These are phyloP conservation scores for Agraylea sexmaculata DNA, from an alignment of 1,140 invertebrate species.

Conservation along the genomic window DNA sequence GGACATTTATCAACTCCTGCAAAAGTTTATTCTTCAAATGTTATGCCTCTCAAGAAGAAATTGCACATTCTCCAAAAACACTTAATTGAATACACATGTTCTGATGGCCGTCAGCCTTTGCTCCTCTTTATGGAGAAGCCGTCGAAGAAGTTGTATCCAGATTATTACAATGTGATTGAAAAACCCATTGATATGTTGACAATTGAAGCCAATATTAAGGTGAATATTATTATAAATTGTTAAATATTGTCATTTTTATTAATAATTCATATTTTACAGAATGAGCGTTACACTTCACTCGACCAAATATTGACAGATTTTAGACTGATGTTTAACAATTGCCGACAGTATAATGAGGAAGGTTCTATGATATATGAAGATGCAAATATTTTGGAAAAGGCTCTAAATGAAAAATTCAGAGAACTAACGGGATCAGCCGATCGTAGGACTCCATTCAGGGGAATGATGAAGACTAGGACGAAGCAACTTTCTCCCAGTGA, in stretches of 20 bases:
- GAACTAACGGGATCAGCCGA: slow-evolving; percentile 43
- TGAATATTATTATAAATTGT: slow-evolving; percentile 15
- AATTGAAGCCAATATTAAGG: slow-evolving; percentile 84
- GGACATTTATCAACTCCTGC: too few species aligned
- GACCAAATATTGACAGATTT: slow-evolving; percentile 52
- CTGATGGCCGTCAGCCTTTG: slow-evolving; percentile 74
- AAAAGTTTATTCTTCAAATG: slow-evolving; percentile 42
- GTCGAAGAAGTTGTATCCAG: slow-evolving; percentile 88
- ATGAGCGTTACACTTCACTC: slow-evolving; percentile 46
- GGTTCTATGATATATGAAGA: slow-evolving; percentile 90
- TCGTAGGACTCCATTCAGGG: slow-evolving; percentile 25
- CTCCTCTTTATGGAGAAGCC: slow-evolving; percentile 94
- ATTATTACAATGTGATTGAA: slow-evolving; percentile 90
- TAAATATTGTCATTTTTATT: neutral
- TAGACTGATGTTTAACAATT: slow-evolving; percentile 89
- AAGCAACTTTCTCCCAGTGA: slow-evolving; percentile 43
- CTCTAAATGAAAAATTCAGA: slow-evolving; percentile 72
- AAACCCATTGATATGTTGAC: slow-evolving; percentile 92
- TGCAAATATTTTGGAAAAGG: slow-evolving; percentile 76
- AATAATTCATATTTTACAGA: slow-evolving; percentile 23
- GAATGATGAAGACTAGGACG: slow-evolving; percentile 22
- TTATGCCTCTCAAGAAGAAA: slow-evolving; percentile 59
- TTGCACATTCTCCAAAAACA: slow-evolving; percentile 63
- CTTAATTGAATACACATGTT: slow-evolving; percentile 63
- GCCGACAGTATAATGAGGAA: slow-evolving; percentile 92